Evolutionary conservation across 2,113 vertebrate species (phyloP), one percentile per base, ranked within the genome.

Genomic region (Spheniscus mendiculus): DNA sequence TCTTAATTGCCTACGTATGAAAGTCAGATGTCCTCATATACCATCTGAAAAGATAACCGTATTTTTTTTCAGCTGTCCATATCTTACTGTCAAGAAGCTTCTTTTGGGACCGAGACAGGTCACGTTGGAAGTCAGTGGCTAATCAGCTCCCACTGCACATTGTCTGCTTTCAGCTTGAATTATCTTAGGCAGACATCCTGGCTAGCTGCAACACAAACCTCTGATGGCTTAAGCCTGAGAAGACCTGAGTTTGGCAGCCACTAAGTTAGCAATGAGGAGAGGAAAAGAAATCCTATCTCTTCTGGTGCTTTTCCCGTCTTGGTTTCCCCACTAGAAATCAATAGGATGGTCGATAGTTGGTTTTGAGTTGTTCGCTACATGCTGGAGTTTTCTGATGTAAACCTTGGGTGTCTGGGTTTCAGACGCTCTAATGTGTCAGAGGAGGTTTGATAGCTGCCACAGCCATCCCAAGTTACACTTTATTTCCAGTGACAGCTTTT

Each of bases 141-240:
- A 98, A 96, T 98, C 95, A 63, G 90, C 93, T 97, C 96, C 97
- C 93, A 77, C 90, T 95, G 96, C 95, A 97, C 96, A 98, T 94
- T 95, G 80, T 96, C 97, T 97, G 95, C 96, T 97, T 97, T 98
- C 84, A 96, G 97, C 97, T 97, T 97, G 97, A 98, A 97, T 98
- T 98, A 98, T 98, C 98, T 98, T 96, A 90, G 96, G 95, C 98
- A 98, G 98, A 99, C 98, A 98, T 98, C 98, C 98, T 98, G 98
- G 97, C 98, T 98, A 91, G 97, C 96, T 98, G 97, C 98, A 98
- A 78, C 62, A 97, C 96, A 97, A 97, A 98, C 91, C 97, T 98
- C 95, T 88, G 91, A 97, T 97, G 97, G 83, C 96, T 97, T 94
- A 44, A 96, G 97, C 92, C 96, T 92, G 93, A 93, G 95, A 97